Base-by-base conservation (phyloP, 2,888 invertebrate genomes). In the Crioceris asparagi region DNA sequence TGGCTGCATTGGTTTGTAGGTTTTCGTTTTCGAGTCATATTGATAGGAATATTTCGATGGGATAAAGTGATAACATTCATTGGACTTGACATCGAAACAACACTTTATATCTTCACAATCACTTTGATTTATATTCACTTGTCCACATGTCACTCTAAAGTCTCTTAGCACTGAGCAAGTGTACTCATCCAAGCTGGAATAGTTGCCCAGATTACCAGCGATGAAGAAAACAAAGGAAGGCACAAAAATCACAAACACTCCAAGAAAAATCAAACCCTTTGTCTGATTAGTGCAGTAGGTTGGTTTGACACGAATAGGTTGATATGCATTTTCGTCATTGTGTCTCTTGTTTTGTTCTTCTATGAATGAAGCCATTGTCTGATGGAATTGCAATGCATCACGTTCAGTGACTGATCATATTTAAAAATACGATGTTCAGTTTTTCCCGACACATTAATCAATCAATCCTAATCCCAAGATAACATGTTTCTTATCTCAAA, bases 41-140 rank as follows among this genome's bases (percentile, higher is more conserved):
- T n/a, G n/a, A n/a, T n/a, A n/a, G 14, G 40, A 49, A 38, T 61
- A 64, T 36, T 51, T 54, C 6, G 64, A 60, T 14, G 62, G 63
- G 29, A 60, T 38, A 38, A 46, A 55, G 44, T 64, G 64, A 42
- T 53, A 63, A 47, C 64, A 64, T 5, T 34, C 27, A 11, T 47
- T 32, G 2, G 47, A 52, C 2, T 43, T 45, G 29, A 43, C 41
- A 41, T 62, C 58, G 39, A 46, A 64, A 42, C 63, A 64, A 40
- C 63, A 62, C 8, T 44, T 35, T 14, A 56, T 39, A 1, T 39
- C 32, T 6, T 32, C 29, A 42, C 62, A 63, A 4, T 53, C 44
- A 6, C 39, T 33, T 18, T 40, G 31, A 3, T 49, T 51, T n/a
- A 56, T 49, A 39, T 59, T 55, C 1, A 39, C 31, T 25, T 45